These are phyloP conservation scores for Chymomyza amoena DNA, from an alignment of 2,888 invertebrate genomes.

Conservation along the genomic window DNA sequence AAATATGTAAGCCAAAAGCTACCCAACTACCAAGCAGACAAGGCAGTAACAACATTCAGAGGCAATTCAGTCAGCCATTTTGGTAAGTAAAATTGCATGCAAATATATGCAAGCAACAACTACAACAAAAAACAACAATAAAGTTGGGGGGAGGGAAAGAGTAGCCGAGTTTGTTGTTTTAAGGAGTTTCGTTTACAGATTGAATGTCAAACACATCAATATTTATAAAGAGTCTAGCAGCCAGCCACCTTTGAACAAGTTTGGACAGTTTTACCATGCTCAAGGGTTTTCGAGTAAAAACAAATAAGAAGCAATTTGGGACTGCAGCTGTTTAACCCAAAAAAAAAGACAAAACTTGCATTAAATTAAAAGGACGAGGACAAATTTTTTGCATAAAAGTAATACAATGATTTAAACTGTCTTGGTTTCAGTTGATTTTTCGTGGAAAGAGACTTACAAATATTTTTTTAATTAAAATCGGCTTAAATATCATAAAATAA, in stretches of 20 bases:
- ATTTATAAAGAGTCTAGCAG: background rate
- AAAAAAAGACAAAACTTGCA: no score
- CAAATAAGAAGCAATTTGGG: no score
- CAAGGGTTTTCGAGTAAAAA: no score
- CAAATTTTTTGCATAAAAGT: no score
- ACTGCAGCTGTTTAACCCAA: no score
- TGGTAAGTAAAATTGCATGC: slow-evolving; percentile 46
- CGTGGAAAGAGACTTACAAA: no score
- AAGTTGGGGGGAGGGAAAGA: background rate
- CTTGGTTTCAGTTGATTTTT: no score
- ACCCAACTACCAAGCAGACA: no score
- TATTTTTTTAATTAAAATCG: no score
- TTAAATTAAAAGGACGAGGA: no score
- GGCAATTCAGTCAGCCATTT: slow-evolving; percentile 22
- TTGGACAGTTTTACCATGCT: background rate
- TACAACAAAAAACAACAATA: background rate
- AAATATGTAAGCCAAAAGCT: slow-evolving; percentile 7
- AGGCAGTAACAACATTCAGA: slow-evolving; percentile 1
- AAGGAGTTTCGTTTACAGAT: background rate
- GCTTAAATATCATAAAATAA: no score
- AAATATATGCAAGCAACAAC: slow-evolving; percentile 52
- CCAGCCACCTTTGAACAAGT: background rate
- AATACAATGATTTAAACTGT: no score
- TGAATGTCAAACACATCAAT: slow-evolving; percentile 15
- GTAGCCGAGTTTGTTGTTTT: background rate